Conservation (phyloP, 2,113 vertebrate genomes). For the Rhegmatorhina hoffmannsi region DNA sequence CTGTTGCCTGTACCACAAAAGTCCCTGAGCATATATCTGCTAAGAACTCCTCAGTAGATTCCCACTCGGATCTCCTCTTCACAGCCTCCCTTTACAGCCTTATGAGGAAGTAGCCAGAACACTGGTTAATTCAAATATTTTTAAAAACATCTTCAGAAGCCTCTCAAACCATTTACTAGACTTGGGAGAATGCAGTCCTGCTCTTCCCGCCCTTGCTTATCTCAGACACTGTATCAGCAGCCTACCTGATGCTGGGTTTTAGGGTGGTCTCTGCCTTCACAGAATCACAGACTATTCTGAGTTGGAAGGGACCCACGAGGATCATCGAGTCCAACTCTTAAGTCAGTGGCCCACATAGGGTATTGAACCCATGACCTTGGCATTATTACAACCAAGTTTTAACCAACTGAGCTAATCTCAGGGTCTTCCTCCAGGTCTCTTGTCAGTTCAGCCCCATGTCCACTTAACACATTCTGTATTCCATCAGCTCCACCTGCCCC, state of each 20-base stretch:
- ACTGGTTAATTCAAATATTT: not conserved
- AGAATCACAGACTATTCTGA: too few relatives aligned
- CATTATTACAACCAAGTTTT: too few relatives aligned
- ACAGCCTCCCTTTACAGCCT: not conserved
- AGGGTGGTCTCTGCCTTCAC: not conserved
- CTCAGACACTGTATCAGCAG: not conserved
- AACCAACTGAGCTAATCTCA: too few relatives aligned
- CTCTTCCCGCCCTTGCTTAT: not conserved
- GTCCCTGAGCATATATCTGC: not conserved
- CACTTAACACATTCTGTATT: accelerated
- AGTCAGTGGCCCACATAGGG: too few relatives aligned
- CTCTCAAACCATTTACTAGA: not conserved
- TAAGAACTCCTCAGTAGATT: not conserved
- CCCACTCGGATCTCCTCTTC: not conserved
- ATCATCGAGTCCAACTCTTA: too few relatives aligned
- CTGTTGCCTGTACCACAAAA: not conserved
- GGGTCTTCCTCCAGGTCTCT: not conserved
- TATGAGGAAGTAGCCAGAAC: not conserved
- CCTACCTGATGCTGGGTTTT: not conserved
- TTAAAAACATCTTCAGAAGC: not conserved
- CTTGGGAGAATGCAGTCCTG: not conserved
- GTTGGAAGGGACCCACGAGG: too few relatives aligned
- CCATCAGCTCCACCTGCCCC: not conserved
- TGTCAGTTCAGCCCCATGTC: not conserved
- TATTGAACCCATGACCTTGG: too few relatives aligned